These are phyloP conservation scores for Drepana falcataria DNA, from an alignment of 2,888 invertebrate species.

Conservation along the genomic window DNA sequence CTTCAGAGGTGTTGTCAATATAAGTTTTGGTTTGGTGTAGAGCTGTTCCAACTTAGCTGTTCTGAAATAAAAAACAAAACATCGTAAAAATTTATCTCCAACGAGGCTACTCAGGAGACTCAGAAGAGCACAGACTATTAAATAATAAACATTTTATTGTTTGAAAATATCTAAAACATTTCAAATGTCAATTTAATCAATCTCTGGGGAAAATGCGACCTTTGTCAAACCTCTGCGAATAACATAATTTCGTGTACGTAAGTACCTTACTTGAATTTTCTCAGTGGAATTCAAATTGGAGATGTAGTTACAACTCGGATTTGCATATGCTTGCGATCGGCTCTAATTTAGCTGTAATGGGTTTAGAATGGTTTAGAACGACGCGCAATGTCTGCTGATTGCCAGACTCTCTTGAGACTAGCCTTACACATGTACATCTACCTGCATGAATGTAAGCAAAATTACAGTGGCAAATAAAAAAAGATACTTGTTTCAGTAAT, in stretches of 20 bases:
- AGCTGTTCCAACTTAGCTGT: too few relatives aligned
- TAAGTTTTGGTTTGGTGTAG: too few relatives aligned
- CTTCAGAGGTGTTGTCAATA: too few relatives aligned
- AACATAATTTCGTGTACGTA: background rate
- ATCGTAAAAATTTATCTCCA: too few relatives aligned
- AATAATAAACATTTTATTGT: background rate
- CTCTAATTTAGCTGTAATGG: slow-evolving; percentile 71
- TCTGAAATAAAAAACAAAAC: too few relatives aligned
- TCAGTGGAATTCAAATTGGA: background rate
- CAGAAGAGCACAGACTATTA: background rate
- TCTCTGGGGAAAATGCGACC: background rate
- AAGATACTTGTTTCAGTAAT: too few relatives aligned
- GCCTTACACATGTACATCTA: background rate
- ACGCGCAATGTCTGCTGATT: slow-evolving; percentile 60
- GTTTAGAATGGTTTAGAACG: slow-evolving; percentile 44
- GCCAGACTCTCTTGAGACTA: slow-evolving; percentile 59
- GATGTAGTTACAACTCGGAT: slow-evolving; percentile 15
- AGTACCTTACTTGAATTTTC: background rate
- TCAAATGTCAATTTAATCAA: background rate
- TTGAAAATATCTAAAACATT: background rate
- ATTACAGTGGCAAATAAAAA: too few relatives aligned
- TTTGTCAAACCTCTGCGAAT: background rate
- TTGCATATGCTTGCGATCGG: slow-evolving; percentile 54
- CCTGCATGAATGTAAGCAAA: slow-evolving; percentile 14
- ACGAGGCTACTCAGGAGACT: background rate